phyloP scores from a whole-genome alignment of 1,140 invertebrate genomes.

The Saxidomus purpurata region DNA sequence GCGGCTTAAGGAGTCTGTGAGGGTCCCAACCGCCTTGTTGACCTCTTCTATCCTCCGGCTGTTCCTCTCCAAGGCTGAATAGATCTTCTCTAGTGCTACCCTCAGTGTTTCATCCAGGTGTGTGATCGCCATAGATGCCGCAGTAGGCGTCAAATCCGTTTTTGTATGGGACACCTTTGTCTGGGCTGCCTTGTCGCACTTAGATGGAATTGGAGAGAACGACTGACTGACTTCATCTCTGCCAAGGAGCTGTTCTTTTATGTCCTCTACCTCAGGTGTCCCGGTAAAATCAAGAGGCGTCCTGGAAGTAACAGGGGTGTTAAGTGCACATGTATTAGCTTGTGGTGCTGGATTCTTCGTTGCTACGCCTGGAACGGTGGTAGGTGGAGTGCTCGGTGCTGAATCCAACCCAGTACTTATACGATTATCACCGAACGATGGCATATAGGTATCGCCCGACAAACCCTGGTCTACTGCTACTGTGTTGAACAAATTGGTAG shows the following conservation, averaged over 20 bases:
- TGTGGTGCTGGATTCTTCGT: background rate
- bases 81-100: background rate
- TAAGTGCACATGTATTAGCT: too few species aligned
- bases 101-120: background rate
- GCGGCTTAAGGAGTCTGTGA: background rate
- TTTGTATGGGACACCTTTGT: background rate
- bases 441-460: background rate
- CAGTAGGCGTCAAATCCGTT: background rate
- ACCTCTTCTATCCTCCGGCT: background rate
- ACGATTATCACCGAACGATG: background rate
- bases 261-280: too few species aligned
- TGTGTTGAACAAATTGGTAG: too few species aligned
- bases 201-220: background rate
- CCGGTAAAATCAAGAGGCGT: background rate
- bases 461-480: background rate
- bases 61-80: background rate
- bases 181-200: background rate
- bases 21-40: background rate
- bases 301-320: background rate
- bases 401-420: background rate
- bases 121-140: background rate
- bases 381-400: background rate
- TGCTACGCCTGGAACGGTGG: background rate
- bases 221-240: background rate
- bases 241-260: background rate